These are phyloP conservation scores for Aleiodes testaceus DNA, from an alignment of 2,888 invertebrate species.

Conservation along the genomic window DNA sequence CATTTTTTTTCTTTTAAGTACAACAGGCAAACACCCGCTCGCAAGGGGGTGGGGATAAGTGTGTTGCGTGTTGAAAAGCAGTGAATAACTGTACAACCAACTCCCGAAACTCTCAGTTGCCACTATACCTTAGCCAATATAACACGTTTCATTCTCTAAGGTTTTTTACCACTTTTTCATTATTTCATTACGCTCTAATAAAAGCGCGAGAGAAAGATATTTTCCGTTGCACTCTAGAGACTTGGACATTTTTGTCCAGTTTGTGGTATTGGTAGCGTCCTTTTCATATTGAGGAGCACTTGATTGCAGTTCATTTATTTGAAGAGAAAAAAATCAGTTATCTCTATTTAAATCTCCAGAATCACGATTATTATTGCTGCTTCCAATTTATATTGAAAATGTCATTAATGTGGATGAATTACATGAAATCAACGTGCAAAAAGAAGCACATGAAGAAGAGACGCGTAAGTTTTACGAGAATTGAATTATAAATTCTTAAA, in stretches of 20 bases:
- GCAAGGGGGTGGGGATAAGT: conserved; percentile 37
- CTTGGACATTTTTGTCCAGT: conserved; percentile 39
- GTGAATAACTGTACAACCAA: conserved; percentile 53
- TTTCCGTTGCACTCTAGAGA: background rate
- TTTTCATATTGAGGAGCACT: background rate
- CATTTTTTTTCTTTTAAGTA: conserved; percentile 12
- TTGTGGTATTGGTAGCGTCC: conserved; percentile 38
- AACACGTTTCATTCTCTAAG: conserved; percentile 17
- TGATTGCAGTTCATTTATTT: no score
- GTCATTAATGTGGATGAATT: conserved; percentile 76
- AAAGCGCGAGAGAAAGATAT: background rate
- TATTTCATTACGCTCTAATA: background rate
- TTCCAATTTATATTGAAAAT: conserved; percentile 54
- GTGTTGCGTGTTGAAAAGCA: conserved; percentile 45
- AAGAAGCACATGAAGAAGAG: conserved; percentile 62
- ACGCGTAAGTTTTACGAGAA: conserved; percentile 57
- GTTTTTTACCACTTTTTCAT: conserved; percentile 10
- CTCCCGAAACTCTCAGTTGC: conserved; percentile 48
- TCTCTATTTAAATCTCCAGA: no score
- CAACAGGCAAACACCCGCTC: conserved; percentile 47
- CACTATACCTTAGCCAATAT: conserved; percentile 33
- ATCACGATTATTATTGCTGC: background rate
- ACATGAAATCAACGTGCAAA: conserved; percentile 71
- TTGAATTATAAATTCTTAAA: conserved; percentile 22
- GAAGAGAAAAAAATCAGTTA: no score